These are phyloP conservation scores for Saxidomus purpurata DNA, from an alignment of 1,140 invertebrate genomes.

Conservation along the genomic window DNA sequence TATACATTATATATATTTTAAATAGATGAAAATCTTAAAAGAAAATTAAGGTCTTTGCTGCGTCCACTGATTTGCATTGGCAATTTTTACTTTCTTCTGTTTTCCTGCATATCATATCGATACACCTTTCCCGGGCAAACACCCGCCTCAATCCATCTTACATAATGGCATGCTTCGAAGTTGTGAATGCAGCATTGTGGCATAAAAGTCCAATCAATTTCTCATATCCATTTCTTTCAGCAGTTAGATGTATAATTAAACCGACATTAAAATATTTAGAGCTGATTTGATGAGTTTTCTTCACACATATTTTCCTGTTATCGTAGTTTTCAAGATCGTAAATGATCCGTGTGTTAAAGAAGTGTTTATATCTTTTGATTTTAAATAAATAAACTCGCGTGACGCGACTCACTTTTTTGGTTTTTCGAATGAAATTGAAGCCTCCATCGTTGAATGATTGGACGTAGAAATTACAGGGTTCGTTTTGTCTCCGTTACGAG, in stretches of 20 bases:
- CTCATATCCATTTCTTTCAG: constrained; percentile 38
- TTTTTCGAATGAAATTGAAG: constrained; percentile 11
- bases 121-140: too few relatives aligned
- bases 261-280: constrained; percentile 62
- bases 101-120: too few relatives aligned
- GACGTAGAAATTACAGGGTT: constrained; percentile 33
- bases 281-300: constrained; percentile 54
- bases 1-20: too few relatives aligned
- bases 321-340: neutral
- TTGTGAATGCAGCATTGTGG: constrained; percentile 16
- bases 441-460: constrained; percentile 11
- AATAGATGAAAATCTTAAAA: too few relatives aligned
- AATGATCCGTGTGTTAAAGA: constrained; percentile 54
- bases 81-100: too few relatives aligned
- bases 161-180: neutral
- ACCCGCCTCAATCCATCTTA: neutral
- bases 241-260: constrained; percentile 58
- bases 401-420: constrained; percentile 45
- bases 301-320: constrained; percentile 35
- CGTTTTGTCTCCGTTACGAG: constrained; percentile 2
- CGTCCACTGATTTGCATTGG: too few relatives aligned
- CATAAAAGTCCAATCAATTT: constrained; percentile 52
- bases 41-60: too few relatives aligned
- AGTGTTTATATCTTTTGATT: constrained; percentile 55
- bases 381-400: constrained; percentile 64